Evolutionary conservation across 2,113 vertebrate genomes (phyloP).

Genomic region (Notarius quadriscutis): DNA sequence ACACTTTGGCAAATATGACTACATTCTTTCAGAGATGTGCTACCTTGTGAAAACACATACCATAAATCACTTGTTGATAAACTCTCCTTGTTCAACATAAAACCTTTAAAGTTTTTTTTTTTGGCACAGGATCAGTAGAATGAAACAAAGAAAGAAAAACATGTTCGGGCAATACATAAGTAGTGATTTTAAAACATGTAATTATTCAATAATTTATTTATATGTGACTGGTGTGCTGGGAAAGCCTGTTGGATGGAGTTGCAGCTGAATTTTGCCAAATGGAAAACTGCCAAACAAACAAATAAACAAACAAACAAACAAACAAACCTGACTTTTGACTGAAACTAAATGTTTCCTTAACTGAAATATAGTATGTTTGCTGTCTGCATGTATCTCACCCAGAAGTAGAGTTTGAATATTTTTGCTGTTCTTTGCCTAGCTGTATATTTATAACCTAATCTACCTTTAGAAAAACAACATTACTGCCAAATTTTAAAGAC

Average conservation of each 20-base stretch:
- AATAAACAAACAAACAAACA: too few relatives aligned
- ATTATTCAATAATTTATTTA: slow-evolving; percentile 2
- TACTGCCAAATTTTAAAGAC: neutral
- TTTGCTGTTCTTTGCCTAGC: neutral
- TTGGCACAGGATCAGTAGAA: slow-evolving; percentile 51
- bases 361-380: neutral
- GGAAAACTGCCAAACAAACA: neutral
- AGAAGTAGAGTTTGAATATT: neutral
- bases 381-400: neutral
- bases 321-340: neutral
- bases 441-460: neutral
- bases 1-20: slow-evolving; percentile 63
- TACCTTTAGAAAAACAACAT: neutral
- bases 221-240: neutral
- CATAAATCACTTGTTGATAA: slow-evolving; percentile 31
- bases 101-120: slow-evolving; percentile 6
- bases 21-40: slow-evolving; percentile 30
- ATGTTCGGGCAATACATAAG: neutral
- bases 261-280: neutral
- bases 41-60: slow-evolving; percentile 28
- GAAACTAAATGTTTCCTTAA: neutral
- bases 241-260: neutral
- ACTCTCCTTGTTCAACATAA: slow-evolving; percentile 8
- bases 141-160: slow-evolving; percentile 56
- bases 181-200: neutral